A percentile compares a stretch with the other conserved stretches of the same genome.
phyloP scores from a whole-genome alignment of 2,888 invertebrate species.

The Noctua janthina region DNA sequence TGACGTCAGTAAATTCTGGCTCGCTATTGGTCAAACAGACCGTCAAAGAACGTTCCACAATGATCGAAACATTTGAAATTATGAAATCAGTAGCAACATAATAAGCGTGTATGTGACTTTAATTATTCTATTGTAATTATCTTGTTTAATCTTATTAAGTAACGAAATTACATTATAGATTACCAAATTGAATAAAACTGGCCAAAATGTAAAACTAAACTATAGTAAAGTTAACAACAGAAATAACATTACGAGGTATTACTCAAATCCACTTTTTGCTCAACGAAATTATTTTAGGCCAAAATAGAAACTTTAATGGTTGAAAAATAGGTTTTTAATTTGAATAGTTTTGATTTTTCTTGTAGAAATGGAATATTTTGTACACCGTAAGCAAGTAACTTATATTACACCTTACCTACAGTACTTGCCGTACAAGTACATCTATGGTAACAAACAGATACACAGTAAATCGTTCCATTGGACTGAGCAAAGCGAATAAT shows the following conservation, averaged over 20 bases:
- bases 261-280: conserved; percentile 68
- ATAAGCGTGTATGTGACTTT: conserved; percentile 83
- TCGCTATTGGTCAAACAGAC: conserved; percentile 49
- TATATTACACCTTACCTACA: conserved; percentile 83
- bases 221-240: conserved; percentile 72
- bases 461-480: conserved; percentile 78
- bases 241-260: conserved; percentile 73
- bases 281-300: conserved; percentile 78
- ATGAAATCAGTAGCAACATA: conserved; percentile 82
- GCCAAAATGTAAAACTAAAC: conserved; percentile 75
- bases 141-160: conserved; percentile 78
- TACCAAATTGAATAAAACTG: conserved; percentile 83
- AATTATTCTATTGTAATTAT: conserved; percentile 85
- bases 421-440: conserved; percentile 87
- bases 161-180: conserved; percentile 78
- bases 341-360: conserved; percentile 51
- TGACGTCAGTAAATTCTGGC: conserved; percentile 14
- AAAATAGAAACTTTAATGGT: conserved; percentile 69
- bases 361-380: conserved; percentile 80
- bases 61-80: conserved; percentile 69
- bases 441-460: conserved; percentile 89
- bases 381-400: conserved; percentile 84
- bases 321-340: conserved; percentile 61
- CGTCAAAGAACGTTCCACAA: conserved; percentile 59
- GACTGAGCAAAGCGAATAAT: conserved; percentile 83